Evolutionary conservation across 2,888 invertebrate genomes (phyloP).

Genomic region (Oscheius onirici): DNA sequence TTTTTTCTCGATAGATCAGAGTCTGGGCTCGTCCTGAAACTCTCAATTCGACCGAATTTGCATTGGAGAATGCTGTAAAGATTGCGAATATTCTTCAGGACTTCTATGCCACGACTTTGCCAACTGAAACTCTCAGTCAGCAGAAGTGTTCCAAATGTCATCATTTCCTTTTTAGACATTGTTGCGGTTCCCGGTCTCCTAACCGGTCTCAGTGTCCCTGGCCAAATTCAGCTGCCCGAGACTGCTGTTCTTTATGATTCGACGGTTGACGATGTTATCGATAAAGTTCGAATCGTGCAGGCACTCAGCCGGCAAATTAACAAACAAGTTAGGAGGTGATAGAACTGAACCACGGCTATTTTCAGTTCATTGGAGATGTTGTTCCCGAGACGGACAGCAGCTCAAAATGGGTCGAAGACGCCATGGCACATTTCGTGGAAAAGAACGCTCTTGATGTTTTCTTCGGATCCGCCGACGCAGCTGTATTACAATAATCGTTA

Average conservation of each 20-base stretch:
- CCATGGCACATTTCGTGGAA: slow-evolving; percentile 53
- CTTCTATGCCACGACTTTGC: slow-evolving; percentile 86
- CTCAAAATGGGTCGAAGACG: slow-evolving; percentile 68
- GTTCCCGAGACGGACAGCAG: slow-evolving; percentile 67
- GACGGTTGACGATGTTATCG: slow-evolving; percentile 74
- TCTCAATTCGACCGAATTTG: slow-evolving; percentile 79
- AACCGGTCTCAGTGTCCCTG: slow-evolving; percentile 77
- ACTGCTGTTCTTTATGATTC: slow-evolving; percentile 21
- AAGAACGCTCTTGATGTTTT: slow-evolving; percentile 38
- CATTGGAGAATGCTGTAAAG: slow-evolving; percentile 76
- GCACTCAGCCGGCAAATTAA: slow-evolving; percentile 90
- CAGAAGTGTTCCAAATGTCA: background rate
- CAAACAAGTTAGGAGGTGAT: slow-evolving; percentile 77
- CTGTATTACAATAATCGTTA: background rate
- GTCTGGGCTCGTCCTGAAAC: slow-evolving; percentile 76
- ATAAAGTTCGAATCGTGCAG: slow-evolving; percentile 80
- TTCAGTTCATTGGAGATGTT: slow-evolving; percentile 65
- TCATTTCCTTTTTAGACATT: slow-evolving; percentile 76
- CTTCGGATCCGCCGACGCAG: slow-evolving; percentile 14
- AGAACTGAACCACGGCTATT: background rate
- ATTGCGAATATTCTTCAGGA: slow-evolving; percentile 76
- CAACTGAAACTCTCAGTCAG: slow-evolving; percentile 86
- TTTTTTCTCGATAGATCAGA: slow-evolving; percentile 72
- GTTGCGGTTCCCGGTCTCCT: slow-evolving; percentile 85
- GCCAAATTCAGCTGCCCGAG: slow-evolving; percentile 82